Conservation (phyloP, 2,888 invertebrate genomes). For the Xylophagus ater region DNA sequence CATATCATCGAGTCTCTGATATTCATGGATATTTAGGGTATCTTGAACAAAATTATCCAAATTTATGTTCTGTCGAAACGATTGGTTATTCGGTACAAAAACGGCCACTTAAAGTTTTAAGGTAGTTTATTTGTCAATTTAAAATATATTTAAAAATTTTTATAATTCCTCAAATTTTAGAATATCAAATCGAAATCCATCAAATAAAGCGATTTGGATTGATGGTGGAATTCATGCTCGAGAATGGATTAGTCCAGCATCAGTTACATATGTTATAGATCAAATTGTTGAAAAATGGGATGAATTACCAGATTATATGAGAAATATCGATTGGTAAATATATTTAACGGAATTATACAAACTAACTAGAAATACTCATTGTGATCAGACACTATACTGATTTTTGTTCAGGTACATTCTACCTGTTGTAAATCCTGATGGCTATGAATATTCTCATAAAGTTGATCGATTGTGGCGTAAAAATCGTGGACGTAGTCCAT, state of each 20-base stretch:
- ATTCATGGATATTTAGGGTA: conserved; percentile 62
- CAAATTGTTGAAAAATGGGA: conserved; percentile 58
- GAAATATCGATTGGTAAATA: conserved; percentile 66
- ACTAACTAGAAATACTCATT: not conserved
- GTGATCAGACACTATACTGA: no score
- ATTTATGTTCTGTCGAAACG: conserved; percentile 56
- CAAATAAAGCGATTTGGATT: conserved; percentile 57
- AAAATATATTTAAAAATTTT: no score
- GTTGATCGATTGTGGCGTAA: conserved; percentile 76
- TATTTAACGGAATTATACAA: not conserved
- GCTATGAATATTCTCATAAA: conserved; percentile 77
- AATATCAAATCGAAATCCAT: conserved; percentile 55
- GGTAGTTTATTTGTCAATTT: conserved; percentile 30
- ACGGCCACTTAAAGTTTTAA: conserved; percentile 55
- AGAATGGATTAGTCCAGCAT: conserved; percentile 80
- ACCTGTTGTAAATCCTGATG: conserved; percentile 71
- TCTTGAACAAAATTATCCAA: conserved; percentile 58
- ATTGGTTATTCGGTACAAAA: conserved; percentile 69
- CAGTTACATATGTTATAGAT: conserved; percentile 65
- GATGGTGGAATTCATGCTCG: conserved; percentile 77
- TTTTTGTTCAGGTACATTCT: conserved; percentile 48
- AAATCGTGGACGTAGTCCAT: conserved; percentile 51
- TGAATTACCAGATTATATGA: conserved; percentile 51
- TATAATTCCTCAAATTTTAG: conserved; percentile 32
- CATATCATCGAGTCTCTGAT: conserved; percentile 59